A percentile compares a stretch with the other conserved stretches of the same genome.
These are phyloP conservation scores for Aradophagus sp. DNA, from an alignment of 1,140 invertebrate genomes.

Conservation along the genomic window DNA sequence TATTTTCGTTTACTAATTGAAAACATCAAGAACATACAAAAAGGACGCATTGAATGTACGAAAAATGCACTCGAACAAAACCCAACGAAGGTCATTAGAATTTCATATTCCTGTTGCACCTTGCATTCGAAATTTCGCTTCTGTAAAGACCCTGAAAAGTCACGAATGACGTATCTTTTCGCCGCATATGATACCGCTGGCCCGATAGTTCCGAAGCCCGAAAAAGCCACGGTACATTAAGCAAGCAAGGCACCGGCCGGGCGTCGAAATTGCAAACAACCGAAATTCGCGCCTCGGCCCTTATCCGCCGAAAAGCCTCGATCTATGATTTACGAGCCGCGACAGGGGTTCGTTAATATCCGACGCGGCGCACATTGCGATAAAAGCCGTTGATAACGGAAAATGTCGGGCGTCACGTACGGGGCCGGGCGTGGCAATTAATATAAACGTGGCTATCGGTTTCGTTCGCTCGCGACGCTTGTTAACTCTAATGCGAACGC, in stretches of 20 bases:
- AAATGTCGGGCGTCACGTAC: conserved; percentile 11
- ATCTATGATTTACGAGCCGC: conserved; percentile 35
- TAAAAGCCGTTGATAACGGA: conserved; percentile 29
- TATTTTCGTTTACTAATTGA: too few relatives aligned
- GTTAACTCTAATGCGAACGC: conserved; percentile 50
- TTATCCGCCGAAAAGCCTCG: conserved; percentile 12
- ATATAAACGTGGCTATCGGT: conserved; percentile 44
- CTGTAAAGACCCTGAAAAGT: too few relatives aligned
- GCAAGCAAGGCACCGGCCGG: neutral
- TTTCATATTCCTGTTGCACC: too few relatives aligned
- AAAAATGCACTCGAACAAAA: too few relatives aligned
- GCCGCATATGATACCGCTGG: too few relatives aligned
- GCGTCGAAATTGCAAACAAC: conserved; percentile 12
- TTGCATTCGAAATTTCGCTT: too few relatives aligned
- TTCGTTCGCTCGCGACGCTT: conserved; percentile 38
- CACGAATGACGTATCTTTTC: too few relatives aligned
- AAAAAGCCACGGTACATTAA: too few relatives aligned
- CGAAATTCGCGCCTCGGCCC: conserved; percentile 18
- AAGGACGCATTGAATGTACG: too few relatives aligned
- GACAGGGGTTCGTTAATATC: conserved; percentile 38
- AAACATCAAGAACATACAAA: too few relatives aligned
- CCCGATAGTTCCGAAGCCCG: too few relatives aligned
- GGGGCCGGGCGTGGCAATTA: conserved; percentile 28
- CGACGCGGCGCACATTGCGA: conserved; percentile 36
- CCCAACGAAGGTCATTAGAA: too few relatives aligned